Evolutionary conservation across 1,140 invertebrate species (phyloP), one percentile per base, ranked within the genome.

Genomic region (Calephelis virginiensis): DNA sequence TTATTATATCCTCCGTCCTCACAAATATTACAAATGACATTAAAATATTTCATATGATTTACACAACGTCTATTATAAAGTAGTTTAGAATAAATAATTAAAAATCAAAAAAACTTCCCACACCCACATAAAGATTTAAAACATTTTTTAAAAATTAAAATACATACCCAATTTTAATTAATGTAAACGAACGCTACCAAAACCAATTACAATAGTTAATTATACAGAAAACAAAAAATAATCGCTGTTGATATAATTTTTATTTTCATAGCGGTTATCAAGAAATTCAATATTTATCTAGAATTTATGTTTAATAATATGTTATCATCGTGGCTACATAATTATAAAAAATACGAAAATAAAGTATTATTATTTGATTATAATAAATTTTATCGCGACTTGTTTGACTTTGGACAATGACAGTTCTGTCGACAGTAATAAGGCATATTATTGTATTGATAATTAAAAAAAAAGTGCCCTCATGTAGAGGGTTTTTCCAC

Each of bases 221-320:
- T 63, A 38, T 63, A 50, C 48, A 49, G 28, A 59, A 59, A 59
- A 59, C 61, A 63, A 63, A 63, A 47, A 63, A 63, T 48, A 47
- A 63, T 63, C 61, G 45, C 14, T 61, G 38, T 8, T 13, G 13
- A 62, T 10, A 11, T 46, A 17, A 45, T 63, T 40, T 65, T 59
- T 65, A 65, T 59, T 65, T 65, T 65, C 17, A 28, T 17, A 64
- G 10, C 13, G 13, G 49, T 28, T 65, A 65, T 65, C 63, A 46
- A 13, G 43, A 53, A 56, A 59, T 63, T 47, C 61, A 63, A 63
- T 63, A 59, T 65, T 65, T 65, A 65, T 65, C 50, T 65, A n/a
- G 49, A 64, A 56, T 59, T 64, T 65, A 45, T 65, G 63, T 65
- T 65, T 65, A 43, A 65, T 59, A 59, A 65, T 8, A 40, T 45